Evolutionary conservation across 2,797 vertebrate genomes (phyloP), one percentile per base, ranked within the genome.

Genomic region (Austrolebias charrua): DNA sequence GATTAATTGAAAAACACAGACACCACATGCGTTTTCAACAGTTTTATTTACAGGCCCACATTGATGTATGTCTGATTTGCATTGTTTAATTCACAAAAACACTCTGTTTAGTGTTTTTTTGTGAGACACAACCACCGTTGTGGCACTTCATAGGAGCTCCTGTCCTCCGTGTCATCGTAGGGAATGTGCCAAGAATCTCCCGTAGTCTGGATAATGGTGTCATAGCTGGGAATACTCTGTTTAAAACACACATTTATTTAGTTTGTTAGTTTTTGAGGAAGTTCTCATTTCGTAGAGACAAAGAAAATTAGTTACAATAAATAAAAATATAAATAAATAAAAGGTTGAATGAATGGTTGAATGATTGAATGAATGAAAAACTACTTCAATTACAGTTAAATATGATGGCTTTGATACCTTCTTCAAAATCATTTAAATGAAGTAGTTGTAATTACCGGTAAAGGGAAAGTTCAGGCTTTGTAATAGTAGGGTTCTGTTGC

Each of bases 141-240:
- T 9, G 98, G 98, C 4, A 98, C 90, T 91, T 91, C 90, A 63
- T 92, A 94, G 2, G 92, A 92, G 29, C 90, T 88, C 83, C 96
- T 93, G 80, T 95, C 90, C 20, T 91, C 87, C 2, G 73, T 70
- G 59, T 95, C 90, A 63, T 98, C 96, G 15, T 95, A 98, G 3
- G 98, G 97, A 73, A 99, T 86, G 67, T 99, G 98, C 96, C 97
- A 99, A 0, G 94, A 93, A 55, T 86, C 83, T n/a, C 84, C 91
- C 14, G 91, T 88, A 13, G 91, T 95, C 89, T 99, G 97, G 35
- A 98, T 54, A 53, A 98, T 92, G 19, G 95, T 97, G 85, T 99
- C 95, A 0, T 94, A 96, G 56, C 47, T 56, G 31, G 79, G 79
- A 63, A 93, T 85, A 70, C 74, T 88, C 98, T 99, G 19, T 48